Evolutionary conservation across 53 echinoderm and acorn worm genomes (phyloP), one percentile per base, ranked within the genome.

Genomic region (Arbacia lixula): DNA sequence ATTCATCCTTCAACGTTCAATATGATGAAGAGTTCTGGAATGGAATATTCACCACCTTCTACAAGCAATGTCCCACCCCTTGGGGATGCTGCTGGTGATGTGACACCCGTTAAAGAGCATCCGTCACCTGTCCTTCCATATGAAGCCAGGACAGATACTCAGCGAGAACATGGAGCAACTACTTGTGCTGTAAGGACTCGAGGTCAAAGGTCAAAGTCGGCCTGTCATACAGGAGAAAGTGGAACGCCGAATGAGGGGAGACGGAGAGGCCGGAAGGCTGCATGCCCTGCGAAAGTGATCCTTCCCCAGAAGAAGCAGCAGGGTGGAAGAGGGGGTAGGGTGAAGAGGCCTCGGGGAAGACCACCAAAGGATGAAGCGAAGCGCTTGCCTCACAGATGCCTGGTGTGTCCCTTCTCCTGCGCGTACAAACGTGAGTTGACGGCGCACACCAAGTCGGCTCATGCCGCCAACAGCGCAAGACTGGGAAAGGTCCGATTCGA

Each of bases 391-490:
- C 87, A 93, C 60, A 77, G 25, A 22, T 93, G 93, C 66, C 8
- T 2, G 11, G 87, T 90, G 27, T 93, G 93, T 68, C 84, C 62
- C 56, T 90, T 90, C 39, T 26, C 66, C n/a, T 90, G 87, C 54
- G 85, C 78, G 80, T 78, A 79, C 72, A 93, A 90, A 76, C 83
- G 85, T 37, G 68, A 78, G 10, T 64, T 93, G 56, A 90, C 79
- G 55, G 54, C 67, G 17, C 93, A 93, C 38, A 62, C 49, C 22
- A 81, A 46, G 19, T 5, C 27, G 19, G 42, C 21, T 63, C 82
- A 81, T 30, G 40, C 5, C 2, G 10, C 41, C 4, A 69, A 43
- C 26, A 31, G 10, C 12, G 3, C 57, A 4, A 12, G 28, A 27
- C 20, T 77, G 3, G 60, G 60, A 40, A 77, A 60, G 29, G 60